Evolutionary conservation across 2,113 vertebrate species (phyloP).

Genomic region (Talpa occidentalis): DNA sequence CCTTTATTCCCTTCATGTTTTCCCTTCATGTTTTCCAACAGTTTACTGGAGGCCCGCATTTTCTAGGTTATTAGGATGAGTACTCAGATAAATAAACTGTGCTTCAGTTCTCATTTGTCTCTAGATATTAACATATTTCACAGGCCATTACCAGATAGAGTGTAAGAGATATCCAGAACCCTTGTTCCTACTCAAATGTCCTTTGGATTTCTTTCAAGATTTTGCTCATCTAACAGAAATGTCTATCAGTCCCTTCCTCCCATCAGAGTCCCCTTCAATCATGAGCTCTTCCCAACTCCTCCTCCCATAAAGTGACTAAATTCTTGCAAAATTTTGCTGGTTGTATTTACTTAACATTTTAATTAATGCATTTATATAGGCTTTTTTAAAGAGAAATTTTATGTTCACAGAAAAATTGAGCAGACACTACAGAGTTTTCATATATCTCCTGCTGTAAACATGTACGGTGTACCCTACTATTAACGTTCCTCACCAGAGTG

Average conservation of each 20-base stretch:
- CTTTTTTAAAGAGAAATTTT: conserved; percentile 25
- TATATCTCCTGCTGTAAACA: neutral
- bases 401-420: neutral
- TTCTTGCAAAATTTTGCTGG: neutral
- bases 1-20: neutral
- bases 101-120: neutral
- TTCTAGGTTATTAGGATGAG: neutral
- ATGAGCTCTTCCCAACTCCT: neutral
- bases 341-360: conserved; percentile 29
- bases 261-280: neutral
- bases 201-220: neutral
- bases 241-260: neutral
- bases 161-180: neutral
- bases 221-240: neutral
- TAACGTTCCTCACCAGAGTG: neutral
- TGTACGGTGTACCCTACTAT: neutral
- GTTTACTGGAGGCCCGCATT: neutral
- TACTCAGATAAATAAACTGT: neutral
- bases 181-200: neutral
- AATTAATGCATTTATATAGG: neutral
- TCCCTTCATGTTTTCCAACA: neutral
- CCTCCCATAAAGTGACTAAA: neutral
- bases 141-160: neutral
- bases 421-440: neutral
- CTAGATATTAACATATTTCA: conserved; percentile 8